Percentiles rank a stretch among this genome's conserved stretches.
Conservation (phyloP, 2,888 invertebrate species). For the Nycteola revayana region DNA sequence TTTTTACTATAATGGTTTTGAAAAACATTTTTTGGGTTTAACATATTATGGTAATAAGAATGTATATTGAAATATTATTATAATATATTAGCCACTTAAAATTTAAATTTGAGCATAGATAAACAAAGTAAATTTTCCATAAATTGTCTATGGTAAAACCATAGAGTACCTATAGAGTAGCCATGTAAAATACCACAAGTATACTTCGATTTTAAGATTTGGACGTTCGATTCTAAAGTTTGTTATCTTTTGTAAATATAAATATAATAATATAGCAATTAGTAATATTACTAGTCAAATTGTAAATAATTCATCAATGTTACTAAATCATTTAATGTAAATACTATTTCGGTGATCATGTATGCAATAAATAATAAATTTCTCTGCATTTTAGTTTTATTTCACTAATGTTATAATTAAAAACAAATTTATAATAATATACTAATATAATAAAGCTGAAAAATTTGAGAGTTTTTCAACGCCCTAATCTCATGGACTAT, state of each 20-base stretch:
- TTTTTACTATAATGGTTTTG: no score
- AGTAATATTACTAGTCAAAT: conserved; percentile 46
- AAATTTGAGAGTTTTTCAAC: no score
- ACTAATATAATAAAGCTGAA: no score
- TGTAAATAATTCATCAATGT: conserved; percentile 78
- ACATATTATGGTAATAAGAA: no score
- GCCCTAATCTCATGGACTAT: no score
- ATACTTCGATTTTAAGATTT: conserved; percentile 37
- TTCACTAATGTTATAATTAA: no score
- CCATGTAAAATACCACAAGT: conserved; percentile 33
- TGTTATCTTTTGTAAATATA: conserved; percentile 67
- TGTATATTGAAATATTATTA: no score
- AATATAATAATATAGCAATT: conserved; percentile 42
- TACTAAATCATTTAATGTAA: conserved; percentile 69
- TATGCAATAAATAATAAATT: conserved; percentile 77
- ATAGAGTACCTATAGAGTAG: conserved; percentile 35
- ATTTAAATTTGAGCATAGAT: no score
- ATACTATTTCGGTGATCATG: conserved; percentile 76
- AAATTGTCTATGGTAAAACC: conserved; percentile 43
- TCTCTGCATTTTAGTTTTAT: conserved; percentile 47
- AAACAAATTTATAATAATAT: no score
- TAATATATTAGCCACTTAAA: no score
- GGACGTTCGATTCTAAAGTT: conserved; percentile 38
- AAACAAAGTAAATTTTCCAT: no score
- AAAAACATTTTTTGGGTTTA: no score